Percentiles rank a stretch among this genome's conserved stretches.
These are phyloP conservation scores for Chlorocebus sabaeus DNA, from an alignment of 2,113 vertebrate species.

Conservation along the genomic window DNA sequence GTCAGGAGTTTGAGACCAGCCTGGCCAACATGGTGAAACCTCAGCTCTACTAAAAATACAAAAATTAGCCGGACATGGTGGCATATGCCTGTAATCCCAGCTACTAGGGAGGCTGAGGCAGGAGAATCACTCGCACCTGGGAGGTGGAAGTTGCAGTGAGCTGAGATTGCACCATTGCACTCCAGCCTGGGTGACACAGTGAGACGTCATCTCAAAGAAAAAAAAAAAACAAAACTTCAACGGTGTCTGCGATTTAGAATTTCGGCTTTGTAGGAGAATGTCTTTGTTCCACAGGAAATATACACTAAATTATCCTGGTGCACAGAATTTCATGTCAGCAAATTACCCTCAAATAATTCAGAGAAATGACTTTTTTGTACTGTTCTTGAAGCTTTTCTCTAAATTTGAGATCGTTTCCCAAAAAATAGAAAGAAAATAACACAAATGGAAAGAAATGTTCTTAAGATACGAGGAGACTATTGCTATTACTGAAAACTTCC, in stretches of 20 bases:
- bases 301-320: not conserved
- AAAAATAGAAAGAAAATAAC: not conserved
- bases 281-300: not conserved
- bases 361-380: not conserved
- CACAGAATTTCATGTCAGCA: not conserved
- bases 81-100: no score
- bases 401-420: not conserved
- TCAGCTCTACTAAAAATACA: no score
- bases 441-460: not conserved
- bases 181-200: no score
- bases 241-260: not conserved
- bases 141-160: no score
- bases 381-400: not conserved
- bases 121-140: no score
- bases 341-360: not conserved
- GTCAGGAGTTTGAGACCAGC: no score
- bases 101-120: no score
- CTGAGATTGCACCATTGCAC: no score
- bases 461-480: not conserved
- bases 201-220: no score
- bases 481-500: not conserved
- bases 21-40: no score
- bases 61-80: no score
- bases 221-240: no score
- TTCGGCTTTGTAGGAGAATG: not conserved